phyloP scores from a whole-genome alignment of 2,113 vertebrate species.

The Gymnogyps californianus region DNA sequence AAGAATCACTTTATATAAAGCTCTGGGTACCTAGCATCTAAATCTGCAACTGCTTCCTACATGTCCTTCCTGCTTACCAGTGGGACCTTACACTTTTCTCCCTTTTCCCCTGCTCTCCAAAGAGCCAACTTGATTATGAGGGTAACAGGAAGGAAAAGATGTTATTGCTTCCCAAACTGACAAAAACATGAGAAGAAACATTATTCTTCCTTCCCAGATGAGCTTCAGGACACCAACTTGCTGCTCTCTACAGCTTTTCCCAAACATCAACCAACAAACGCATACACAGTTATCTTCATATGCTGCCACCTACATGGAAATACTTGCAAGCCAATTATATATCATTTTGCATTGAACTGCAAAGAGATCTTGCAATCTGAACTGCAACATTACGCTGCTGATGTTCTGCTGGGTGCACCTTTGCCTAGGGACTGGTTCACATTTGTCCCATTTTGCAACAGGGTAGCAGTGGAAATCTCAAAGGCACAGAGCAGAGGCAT shows the following conservation, averaged over 20 bases:
- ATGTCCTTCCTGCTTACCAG: neutral
- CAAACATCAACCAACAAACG: neutral
- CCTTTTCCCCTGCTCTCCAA: neutral
- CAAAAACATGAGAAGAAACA: neutral
- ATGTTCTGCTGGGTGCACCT: neutral
- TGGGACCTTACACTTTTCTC: neutral
- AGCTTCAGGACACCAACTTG: neutral
- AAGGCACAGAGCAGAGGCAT: neutral
- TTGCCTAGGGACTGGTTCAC: neutral
- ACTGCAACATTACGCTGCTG: neutral
- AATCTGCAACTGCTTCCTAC: neutral
- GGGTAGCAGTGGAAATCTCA: neutral
- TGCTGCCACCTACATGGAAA: neutral
- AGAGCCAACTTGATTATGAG: neutral
- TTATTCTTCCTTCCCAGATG: neutral
- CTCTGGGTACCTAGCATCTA: neutral
- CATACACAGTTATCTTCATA: neutral
- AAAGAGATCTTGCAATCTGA: neutral
- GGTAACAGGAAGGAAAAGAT: neutral
- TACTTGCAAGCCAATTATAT: neutral
- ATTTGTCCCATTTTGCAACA: neutral
- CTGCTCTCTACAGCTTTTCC: neutral
- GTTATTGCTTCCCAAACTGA: neutral
- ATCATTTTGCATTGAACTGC: neutral
- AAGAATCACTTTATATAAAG: neutral